Conservation (phyloP, 2,797 vertebrate genomes). For the Enteromius radiatus region DNA sequence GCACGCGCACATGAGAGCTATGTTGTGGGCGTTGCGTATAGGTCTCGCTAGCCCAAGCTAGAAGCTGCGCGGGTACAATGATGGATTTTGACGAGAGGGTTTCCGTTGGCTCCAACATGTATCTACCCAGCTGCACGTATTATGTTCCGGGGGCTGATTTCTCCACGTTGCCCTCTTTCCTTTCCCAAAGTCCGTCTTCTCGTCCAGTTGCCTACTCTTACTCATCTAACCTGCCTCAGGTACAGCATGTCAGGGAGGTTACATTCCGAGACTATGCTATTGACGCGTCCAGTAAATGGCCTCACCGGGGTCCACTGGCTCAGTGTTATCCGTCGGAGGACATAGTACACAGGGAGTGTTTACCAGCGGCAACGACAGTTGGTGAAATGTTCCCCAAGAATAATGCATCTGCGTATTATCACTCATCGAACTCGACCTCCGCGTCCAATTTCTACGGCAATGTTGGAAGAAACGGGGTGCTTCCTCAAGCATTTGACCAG, state of each 20-base stretch:
- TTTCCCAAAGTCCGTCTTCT: constrained; percentile 94
- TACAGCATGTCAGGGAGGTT: constrained; percentile 94
- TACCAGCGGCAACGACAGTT: constrained; percentile 83
- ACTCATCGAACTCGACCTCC: constrained; percentile 79
- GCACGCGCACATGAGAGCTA: constrained; percentile 91
- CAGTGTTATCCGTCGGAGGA: constrained; percentile 94
- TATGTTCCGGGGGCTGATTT: constrained; percentile 97
- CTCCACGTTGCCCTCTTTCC: constrained; percentile 94
- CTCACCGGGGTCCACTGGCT: constrained; percentile 89
- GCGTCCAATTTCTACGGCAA: constrained; percentile 88
- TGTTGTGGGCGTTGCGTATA: constrained; percentile 91
- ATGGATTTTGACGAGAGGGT: constrained; percentile 99
- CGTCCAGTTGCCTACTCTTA: constrained; percentile 95
- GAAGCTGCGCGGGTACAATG: constrained; percentile 76
- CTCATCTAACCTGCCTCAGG: constrained; percentile 92
- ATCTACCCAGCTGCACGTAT: constrained; percentile 98
- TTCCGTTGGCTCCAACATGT: constrained; percentile 96
- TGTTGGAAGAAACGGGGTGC: constrained; percentile 92
- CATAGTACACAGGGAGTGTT: constrained; percentile 93
- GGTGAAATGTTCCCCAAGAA: constrained; percentile 92
- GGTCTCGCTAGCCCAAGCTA: constrained; percentile 85
- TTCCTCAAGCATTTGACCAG: constrained; percentile 96
- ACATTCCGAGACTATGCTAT: constrained; percentile 98
- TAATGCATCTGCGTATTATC: constrained; percentile 79
- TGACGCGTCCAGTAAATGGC: constrained; percentile 93